Percentiles rank a stretch among this genome's conserved stretches.
Evolutionary conservation across 1,140 invertebrate genomes (phyloP).

Genomic region (Hyles vespertilio): DNA sequence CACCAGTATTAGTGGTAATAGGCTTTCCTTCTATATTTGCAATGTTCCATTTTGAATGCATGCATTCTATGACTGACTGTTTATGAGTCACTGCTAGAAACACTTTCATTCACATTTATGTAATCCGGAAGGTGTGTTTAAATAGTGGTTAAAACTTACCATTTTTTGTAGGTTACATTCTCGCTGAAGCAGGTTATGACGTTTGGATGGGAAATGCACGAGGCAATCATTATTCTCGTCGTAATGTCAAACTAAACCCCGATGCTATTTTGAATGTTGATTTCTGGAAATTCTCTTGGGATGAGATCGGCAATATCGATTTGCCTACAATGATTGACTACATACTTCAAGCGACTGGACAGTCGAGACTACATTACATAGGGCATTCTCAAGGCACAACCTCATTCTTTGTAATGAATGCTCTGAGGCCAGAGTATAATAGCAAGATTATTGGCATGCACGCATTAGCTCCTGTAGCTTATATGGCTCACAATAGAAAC

Average conservation of each 20-base stretch:
- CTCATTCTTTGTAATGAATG: slow-evolving; percentile 76
- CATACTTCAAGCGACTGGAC: slow-evolving; percentile 51
- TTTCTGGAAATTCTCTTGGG: slow-evolving; percentile 77
- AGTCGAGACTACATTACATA: slow-evolving; percentile 74
- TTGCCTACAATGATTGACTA: slow-evolving; percentile 72
- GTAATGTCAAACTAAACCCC: slow-evolving; percentile 68
- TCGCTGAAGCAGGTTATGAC: slow-evolving; percentile 80
- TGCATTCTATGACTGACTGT: neutral
- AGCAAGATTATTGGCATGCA: slow-evolving; percentile 50
- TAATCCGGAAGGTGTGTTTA: no score
- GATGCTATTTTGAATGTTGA: slow-evolving; percentile 66
- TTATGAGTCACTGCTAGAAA: no score
- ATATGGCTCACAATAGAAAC: slow-evolving; percentile 22
- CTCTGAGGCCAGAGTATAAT: slow-evolving; percentile 78
- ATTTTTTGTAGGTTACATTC: slow-evolving; percentile 68
- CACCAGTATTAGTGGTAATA: no score
- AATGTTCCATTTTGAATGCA: neutral
- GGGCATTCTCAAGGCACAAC: slow-evolving; percentile 81
- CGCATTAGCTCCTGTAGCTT: slow-evolving; percentile 28
- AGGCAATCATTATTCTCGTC: slow-evolving; percentile 79
- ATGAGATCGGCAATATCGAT: slow-evolving; percentile 75
- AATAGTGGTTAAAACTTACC: no score
- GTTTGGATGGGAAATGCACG: slow-evolving; percentile 82
- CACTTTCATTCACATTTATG: no score
- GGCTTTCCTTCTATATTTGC: neutral